phyloP scores from a whole-genome alignment of 1,140 invertebrate species.

The Brachionus calyciflorus region DNA sequence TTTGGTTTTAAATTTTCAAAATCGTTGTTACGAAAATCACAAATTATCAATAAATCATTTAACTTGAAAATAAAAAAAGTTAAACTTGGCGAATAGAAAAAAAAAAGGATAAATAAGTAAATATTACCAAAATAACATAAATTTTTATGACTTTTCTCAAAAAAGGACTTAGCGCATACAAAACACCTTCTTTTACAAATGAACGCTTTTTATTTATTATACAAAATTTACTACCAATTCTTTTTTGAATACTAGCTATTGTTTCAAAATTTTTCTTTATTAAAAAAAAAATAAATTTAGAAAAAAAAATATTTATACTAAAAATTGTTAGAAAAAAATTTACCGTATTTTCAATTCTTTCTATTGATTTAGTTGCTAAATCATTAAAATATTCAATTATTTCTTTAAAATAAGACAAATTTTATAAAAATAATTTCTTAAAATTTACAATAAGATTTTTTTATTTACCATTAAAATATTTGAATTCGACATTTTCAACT shows the following conservation, averaged over 20 bases:
- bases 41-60: slow-evolving; percentile 1
- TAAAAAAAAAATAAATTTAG: neutral
- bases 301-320: neutral
- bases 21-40: neutral
- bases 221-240: neutral
- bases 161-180: neutral
- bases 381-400: neutral
- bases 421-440: too few species aligned
- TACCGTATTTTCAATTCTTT: neutral
- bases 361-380: neutral
- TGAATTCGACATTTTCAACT: neutral
- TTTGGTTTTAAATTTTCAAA: neutral
- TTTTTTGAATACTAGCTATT: neutral
- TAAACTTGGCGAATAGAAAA: neutral
- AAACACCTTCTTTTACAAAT: neutral
- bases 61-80: neutral
- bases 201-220: neutral
- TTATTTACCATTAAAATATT: neutral
- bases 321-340: too few species aligned
- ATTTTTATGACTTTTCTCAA: neutral
- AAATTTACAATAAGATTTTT: too few species aligned
- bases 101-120: neutral
- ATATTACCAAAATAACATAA: neutral
- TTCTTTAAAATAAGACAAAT: neutral
- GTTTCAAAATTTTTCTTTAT: neutral